Base-by-base conservation (phyloP, 2,797 vertebrate genomes). In the Centropyge bicolor region DNA sequence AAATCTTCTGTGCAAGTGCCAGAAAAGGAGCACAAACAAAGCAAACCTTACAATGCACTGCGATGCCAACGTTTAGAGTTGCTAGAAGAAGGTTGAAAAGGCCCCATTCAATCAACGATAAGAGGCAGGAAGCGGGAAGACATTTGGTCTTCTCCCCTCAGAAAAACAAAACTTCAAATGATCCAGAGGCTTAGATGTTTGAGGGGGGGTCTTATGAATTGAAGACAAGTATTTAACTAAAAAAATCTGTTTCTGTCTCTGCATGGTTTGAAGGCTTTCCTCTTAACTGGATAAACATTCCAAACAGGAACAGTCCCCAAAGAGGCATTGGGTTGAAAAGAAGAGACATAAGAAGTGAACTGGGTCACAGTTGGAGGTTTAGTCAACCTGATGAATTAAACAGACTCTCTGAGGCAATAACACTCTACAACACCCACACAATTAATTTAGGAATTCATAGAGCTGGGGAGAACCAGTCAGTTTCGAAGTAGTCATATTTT, bases 311-410 rank as follows among this genome's bases (percentile, higher is more conserved):
- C 52, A 75, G 72, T 89, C 84, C 82, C 89, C 4, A 8, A 56
- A 81, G 78, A 86, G 41, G 51, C 22, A 65, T 43, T 63, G 76
- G 55, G 66, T 59, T 85, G 74, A 86, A 79, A 80, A 81, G 81
- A 85, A 68, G 78, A 81, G 73, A 76, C 10, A 46, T 12, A 56
- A 70, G 67, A 86, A 90, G 77, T 74, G 86, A 91, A 92, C 55
- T 91, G 89, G 90, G 91, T 88, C 82, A 60, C 86, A 82, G 84
- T 89, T 38, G 67, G 91, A 80, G 86, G 78, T 86, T 87, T 81
- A 84, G 88, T 87, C 88, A 91, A 90, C 78, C 82, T 90, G 89
- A 91, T 92, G 86, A 92, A 92, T 91, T 91, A 91, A 92, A 90
- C 86, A 90, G 52, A 82, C 72, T 80, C 76, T 88, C 81, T 48